Evolutionary conservation across 2,113 vertebrate species (phyloP), one percentile per base, ranked within the genome.

Genomic region (Lonchura striata): DNA sequence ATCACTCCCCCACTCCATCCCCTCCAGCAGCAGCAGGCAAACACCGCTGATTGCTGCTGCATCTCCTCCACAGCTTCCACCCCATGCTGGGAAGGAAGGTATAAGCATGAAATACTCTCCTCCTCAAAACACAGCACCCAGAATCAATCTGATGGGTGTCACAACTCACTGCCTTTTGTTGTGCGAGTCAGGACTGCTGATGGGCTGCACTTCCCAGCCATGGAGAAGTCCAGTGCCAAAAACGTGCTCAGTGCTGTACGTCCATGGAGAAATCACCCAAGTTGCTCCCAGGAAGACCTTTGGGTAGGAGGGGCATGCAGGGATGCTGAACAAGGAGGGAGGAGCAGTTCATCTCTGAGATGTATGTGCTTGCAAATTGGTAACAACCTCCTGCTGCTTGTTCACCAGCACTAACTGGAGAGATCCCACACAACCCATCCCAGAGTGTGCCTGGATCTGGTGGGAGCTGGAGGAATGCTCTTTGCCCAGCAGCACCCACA

Each of bases 311-410:
- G 21, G 20, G 14, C 0, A 1, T 2, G 1, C 47, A 76, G 39
- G 46, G 65, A 27, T 28, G 63, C 30, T 8, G 3, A 60, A 35
- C 7, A 56, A 28, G 49, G 33, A 75, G 21, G 57, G 30, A 60
- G 42, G 11, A 23, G 0, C 2, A 37, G 44, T 6, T 80, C 23
- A 57, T 11, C 59, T 35, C 30, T 1, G 1, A 47, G 63, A 81
- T 1, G 2, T 3, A 27, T 0, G 0, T 14, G 59, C 20, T 15
- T 15, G 22, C 0, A 4, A n/a, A 52, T 1, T 1, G 9, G 16
- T 27, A 64, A 69, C 44, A 37, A 16, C 6, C 44, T 75, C n/a
- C 60, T 15, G 28, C 78, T 53, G 86, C 76, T 47, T 14, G 54
- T 31, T 15, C 2, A 3, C 22, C 61, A 31, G 39, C 21, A 15